phyloP scores from a whole-genome alignment of 2,113 vertebrate genomes.

The Hippocampus abdominalis region DNA sequence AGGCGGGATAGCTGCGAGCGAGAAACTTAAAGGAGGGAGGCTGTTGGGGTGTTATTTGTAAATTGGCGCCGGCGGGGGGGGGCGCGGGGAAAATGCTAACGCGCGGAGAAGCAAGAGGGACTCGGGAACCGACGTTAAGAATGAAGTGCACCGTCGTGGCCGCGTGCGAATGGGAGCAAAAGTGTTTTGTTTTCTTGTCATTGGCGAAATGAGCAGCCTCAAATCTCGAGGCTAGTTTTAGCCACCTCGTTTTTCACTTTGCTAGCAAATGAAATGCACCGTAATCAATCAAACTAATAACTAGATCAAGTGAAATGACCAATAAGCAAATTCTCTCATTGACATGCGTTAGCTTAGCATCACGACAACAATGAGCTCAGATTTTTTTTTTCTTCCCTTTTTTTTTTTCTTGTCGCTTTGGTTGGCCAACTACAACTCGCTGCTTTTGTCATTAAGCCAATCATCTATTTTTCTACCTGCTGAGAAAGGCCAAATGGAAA shows the following conservation, averaged over 20 bases:
- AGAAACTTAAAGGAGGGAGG: background rate
- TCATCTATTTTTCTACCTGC: background rate
- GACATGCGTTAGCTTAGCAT: background rate
- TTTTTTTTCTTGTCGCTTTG: background rate
- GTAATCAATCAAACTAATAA: too few relatives aligned
- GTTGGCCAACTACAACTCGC: background rate
- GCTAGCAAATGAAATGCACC: too few relatives aligned
- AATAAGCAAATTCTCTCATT: too few relatives aligned
- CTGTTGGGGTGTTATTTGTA: background rate
- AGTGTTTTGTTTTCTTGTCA: too few relatives aligned
- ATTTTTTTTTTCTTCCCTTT: background rate
- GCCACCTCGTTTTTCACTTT: too few relatives aligned
- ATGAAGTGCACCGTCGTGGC: too few relatives aligned
- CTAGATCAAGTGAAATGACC: too few relatives aligned
- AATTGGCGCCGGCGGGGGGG: background rate
- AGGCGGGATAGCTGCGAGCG: background rate
- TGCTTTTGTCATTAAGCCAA: background rate
- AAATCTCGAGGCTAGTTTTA: too few relatives aligned
- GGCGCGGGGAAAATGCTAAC: background rate
- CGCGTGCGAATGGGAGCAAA: too few relatives aligned
- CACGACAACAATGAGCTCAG: slow-evolving; percentile 26
- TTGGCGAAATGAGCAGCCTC: too few relatives aligned
- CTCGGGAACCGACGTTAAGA: background rate
- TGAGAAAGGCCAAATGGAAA: background rate
- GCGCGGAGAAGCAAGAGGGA: background rate